phyloP scores from a whole-genome alignment of 2,113 vertebrate species.

The Diadophis punctatus region DNA sequence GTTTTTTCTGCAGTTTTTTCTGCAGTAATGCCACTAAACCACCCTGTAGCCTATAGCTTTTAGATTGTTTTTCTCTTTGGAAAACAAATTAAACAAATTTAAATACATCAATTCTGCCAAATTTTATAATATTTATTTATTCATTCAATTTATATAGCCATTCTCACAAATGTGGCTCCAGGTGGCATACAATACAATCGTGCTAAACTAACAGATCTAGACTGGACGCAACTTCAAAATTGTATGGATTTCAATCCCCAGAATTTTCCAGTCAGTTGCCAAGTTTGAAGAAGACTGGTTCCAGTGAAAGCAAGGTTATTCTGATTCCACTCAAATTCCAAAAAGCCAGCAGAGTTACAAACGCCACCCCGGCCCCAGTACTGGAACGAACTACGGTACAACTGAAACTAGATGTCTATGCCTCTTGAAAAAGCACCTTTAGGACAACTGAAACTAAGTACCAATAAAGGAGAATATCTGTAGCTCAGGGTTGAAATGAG shows the following conservation, averaged over 20 bases:
- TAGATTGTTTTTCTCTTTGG: background rate
- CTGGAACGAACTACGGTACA: background rate
- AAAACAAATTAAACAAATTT: background rate
- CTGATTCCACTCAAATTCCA: background rate
- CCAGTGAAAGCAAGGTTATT: background rate
- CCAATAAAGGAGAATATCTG: background rate
- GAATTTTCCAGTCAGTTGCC: background rate
- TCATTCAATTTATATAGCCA: background rate
- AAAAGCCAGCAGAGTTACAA: background rate
- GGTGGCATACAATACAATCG: background rate
- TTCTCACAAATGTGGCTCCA: background rate
- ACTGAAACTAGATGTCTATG: background rate
- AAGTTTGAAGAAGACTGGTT: background rate
- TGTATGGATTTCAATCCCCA: background rate
- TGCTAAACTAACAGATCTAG: background rate
- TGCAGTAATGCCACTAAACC: background rate
- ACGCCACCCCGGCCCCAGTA: background rate
- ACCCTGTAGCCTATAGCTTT: background rate
- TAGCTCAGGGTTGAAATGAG: background rate
- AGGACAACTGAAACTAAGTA: background rate
- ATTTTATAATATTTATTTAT: background rate
- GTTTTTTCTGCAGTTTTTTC: too few species aligned
- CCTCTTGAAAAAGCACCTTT: background rate
- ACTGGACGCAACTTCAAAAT: background rate
- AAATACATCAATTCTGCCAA: background rate